Evolutionary conservation across 2,888 invertebrate species (phyloP), one percentile per base, ranked within the genome.

Genomic region (Drosophila mimica): DNA sequence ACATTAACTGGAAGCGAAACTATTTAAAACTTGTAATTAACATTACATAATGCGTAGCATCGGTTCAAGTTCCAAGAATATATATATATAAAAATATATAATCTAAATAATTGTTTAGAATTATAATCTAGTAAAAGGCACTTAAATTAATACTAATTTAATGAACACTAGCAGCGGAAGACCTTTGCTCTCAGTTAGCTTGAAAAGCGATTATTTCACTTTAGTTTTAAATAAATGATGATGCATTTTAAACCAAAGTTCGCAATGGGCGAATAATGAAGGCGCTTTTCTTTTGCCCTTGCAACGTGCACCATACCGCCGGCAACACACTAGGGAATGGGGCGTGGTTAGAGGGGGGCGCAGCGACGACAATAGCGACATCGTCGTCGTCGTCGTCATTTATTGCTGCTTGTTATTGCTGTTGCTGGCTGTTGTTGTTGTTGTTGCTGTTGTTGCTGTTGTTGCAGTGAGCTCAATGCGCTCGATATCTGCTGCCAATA

Each of bases 401-500:
- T 88, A 76, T 78, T 82, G 80, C 71, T 75, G 80, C 69, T 79
- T 67, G 70, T 73, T 72, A 70, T 81, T 81, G 69, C 69, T 25
- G 25, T 25, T 25, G 25, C 25, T 25, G 38, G 48, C 65, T 56
- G 70, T 40, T 68, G 49, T 63, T 70, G 64, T 58, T 53, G 67
- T 46, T 62, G 61, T 28, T 49, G 51, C 53, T 72, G 75, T n/a
- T n/a, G 64, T 58, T 53, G 67, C 49, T 62, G 61, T 28, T 49
- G 51, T 56, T 72, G 75, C 59, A 65, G 64, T 78, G 54, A 59
- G 79, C 82, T 74, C 78, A 74, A 76, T 77, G 76, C 85, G 84
- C 82, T 81, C 82, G 82, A 86, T 81, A 81, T 84, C 80, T 79
- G 79, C 73, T 66, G 88, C 85, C 88, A 88, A 82, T 88, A 74